Evolutionary conservation across 2,797 vertebrate genomes (phyloP).

Genomic region (Hoplostethus atlanticus): DNA sequence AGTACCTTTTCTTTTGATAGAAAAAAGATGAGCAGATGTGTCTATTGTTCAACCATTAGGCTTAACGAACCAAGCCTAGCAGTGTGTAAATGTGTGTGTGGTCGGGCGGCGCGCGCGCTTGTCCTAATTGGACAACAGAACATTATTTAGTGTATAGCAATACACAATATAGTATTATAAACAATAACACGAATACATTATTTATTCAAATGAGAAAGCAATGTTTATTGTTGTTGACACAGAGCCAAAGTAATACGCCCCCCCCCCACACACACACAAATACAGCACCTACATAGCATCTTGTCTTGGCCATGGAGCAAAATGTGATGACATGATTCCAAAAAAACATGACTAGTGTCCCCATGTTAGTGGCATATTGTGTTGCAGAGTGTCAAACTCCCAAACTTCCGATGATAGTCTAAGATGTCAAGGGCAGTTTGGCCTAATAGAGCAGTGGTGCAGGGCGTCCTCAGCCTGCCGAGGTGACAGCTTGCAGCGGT

Average conservation of each 20-base stretch:
- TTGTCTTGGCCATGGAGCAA: conserved; percentile 13
- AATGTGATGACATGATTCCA: conserved; percentile 29
- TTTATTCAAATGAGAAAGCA: conserved; percentile 6
- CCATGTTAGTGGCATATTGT: conserved; percentile 22
- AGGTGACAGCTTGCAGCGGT: conserved; percentile 91
- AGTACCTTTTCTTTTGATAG: conserved; percentile 79
- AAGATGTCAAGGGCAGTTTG: conserved; percentile 70
- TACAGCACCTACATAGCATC: not conserved
- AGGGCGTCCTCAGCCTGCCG: conserved; percentile 80
- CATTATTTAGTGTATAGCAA: not conserved
- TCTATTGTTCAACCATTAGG: conserved; percentile 91
- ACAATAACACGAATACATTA: conserved; percentile 24
- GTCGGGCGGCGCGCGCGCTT: conserved; percentile 7
- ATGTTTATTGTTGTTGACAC: conserved; percentile 29
- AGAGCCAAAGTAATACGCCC: not conserved
- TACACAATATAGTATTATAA: not conserved
- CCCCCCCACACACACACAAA: not conserved
- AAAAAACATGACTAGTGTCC: conserved; percentile 12
- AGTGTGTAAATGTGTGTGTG: conserved; percentile 22
- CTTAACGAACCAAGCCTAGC: conserved; percentile 90
- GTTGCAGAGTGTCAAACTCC: conserved; percentile 22
- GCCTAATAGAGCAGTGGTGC: conserved; percentile 68
- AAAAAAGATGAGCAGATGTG: conserved; percentile 91
- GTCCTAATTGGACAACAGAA: conserved; percentile 46
- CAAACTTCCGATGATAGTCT: not conserved